Conservation (phyloP, 2,113 vertebrate genomes). For the Gobio gobio region DNA sequence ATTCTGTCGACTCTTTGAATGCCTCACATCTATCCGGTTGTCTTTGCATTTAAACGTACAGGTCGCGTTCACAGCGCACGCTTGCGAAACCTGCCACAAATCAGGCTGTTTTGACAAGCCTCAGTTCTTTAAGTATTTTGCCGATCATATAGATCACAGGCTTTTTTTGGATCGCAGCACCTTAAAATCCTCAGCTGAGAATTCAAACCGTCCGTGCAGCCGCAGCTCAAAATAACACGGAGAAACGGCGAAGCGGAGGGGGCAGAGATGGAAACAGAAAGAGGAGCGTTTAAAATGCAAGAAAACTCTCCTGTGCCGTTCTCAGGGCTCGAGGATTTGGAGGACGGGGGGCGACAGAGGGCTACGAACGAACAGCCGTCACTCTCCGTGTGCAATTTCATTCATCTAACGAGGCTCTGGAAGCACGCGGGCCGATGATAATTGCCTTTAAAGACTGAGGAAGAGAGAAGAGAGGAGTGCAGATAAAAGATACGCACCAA, state of each 20-base stretch:
- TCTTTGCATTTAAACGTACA: constrained; percentile 42
- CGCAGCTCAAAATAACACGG: constrained; percentile 48
- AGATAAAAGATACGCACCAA: constrained; percentile 81
- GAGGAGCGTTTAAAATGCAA: constrained; percentile 69
- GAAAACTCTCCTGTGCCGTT: constrained; percentile 63
- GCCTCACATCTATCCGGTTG: constrained; percentile 32
- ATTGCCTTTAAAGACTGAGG: constrained; percentile 79
- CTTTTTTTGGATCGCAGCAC: constrained; percentile 34
- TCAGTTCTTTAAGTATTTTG: constrained; percentile 38
- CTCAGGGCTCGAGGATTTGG: constrained; percentile 66
- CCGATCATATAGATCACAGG: constrained; percentile 49
- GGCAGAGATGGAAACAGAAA: constrained; percentile 41
- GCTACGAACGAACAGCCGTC: constrained; percentile 62
- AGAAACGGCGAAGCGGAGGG: neutral
- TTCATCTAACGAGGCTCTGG: constrained; percentile 74
- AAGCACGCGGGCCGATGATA: constrained; percentile 74
- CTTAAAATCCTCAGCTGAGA: constrained; percentile 57
- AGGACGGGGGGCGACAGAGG: constrained; percentile 23
- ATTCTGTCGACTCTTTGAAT: constrained; percentile 33
- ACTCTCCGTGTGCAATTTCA: constrained; percentile 72
- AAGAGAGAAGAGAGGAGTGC: constrained; percentile 75
- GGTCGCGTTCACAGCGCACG: constrained; percentile 20
- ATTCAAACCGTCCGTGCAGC: constrained; percentile 34
- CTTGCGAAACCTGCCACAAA: constrained; percentile 33
- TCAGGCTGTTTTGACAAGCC: constrained; percentile 45